phyloP scores from a whole-genome alignment of 2,113 vertebrate species.

The Ondatra zibethicus region DNA sequence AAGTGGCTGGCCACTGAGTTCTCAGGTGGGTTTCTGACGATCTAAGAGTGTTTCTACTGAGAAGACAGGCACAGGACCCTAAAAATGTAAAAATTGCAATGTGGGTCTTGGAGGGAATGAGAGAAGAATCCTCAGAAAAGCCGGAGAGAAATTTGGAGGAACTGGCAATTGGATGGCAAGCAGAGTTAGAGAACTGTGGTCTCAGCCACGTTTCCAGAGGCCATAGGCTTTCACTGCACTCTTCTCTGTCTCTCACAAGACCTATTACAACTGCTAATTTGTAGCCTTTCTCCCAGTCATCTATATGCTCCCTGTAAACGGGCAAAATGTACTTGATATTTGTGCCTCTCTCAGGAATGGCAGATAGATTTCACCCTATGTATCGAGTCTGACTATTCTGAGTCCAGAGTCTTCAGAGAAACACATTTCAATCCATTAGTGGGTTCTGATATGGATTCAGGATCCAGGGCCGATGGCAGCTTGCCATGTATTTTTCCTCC shows the following conservation, averaged over 20 bases:
- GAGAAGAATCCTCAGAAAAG: not conserved
- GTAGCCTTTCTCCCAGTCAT: not conserved
- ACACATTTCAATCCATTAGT: not conserved
- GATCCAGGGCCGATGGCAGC: not conserved
- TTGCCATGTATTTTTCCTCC: not conserved
- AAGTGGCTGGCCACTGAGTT: not conserved
- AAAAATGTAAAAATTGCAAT: too few relatives aligned
- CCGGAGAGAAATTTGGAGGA: not conserved
- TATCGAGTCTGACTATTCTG: not conserved
- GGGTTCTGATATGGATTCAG: not conserved
- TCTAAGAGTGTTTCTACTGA: too few relatives aligned
- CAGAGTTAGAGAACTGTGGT: not conserved
- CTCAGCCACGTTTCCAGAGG: not conserved
- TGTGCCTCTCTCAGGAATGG: not conserved
- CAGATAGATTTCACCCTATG: not conserved
- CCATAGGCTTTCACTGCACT: too few relatives aligned
- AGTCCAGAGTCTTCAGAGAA: not conserved
- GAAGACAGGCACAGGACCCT: not conserved
- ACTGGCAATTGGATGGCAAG: not conserved
- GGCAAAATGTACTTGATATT: not conserved
- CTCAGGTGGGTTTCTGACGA: not conserved
- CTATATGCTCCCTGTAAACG: not conserved
- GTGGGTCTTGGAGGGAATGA: not conserved
- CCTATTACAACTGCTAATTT: rapidly evolving
- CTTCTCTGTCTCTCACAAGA: not conserved